phyloP scores from a whole-genome alignment of 2,888 invertebrate genomes.

The Dicycla oo region DNA sequence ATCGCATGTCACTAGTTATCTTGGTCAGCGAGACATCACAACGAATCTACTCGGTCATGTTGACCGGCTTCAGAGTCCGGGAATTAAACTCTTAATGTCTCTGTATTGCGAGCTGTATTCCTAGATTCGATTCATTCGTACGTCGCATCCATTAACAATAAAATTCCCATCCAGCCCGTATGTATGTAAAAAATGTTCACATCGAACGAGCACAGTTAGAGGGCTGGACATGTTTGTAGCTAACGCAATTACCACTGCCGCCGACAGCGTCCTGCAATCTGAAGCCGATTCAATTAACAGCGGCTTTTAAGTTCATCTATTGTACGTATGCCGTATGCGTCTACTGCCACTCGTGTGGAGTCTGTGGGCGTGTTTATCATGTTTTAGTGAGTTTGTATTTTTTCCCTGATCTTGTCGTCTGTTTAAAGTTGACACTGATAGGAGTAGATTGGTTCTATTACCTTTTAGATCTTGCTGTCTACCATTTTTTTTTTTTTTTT shows the following conservation, averaged over 20 bases:
- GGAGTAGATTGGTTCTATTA: no score
- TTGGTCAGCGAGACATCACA: neutral
- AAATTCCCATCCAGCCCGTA: conserved; percentile 54
- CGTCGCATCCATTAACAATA: conserved; percentile 56
- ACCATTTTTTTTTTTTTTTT: neutral
- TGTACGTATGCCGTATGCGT: conserved; percentile 66
- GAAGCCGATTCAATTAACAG: conserved; percentile 88
- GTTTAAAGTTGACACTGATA: neutral
- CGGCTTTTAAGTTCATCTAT: conserved; percentile 84
- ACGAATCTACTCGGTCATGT: neutral
- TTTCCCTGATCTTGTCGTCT: neutral
- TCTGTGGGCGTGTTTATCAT: conserved; percentile 21
- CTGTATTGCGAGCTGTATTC: conserved; percentile 27
- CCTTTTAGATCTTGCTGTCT: neutral
- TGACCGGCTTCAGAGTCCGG: conserved; percentile 9
- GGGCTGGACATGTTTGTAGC: conserved; percentile 80
- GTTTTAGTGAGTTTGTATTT: neutral
- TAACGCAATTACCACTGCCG: conserved; percentile 84
- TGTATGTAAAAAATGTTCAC: conserved; percentile 72
- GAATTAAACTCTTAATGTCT: conserved; percentile 16
- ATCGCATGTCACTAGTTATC: conserved; percentile 13
- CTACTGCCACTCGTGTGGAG: conserved; percentile 32
- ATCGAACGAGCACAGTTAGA: conserved; percentile 75
- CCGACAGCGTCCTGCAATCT: conserved; percentile 85
- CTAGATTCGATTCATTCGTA: conserved; percentile 45